Base-by-base conservation (phyloP, 2,888 invertebrate genomes). In the Pinctada fucata region DNA sequence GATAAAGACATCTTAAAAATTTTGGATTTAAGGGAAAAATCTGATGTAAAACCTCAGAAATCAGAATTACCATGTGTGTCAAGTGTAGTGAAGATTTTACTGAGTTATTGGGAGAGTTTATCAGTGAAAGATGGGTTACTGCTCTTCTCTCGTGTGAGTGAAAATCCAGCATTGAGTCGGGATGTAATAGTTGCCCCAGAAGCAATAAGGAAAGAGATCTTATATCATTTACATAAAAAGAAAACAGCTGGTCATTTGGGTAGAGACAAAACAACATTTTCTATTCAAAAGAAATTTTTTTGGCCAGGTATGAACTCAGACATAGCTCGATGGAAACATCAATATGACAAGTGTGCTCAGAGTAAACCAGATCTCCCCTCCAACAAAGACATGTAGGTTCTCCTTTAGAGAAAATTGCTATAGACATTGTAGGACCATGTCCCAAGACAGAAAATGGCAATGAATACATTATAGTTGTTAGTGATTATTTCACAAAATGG, bases 81-180 rank as follows among this genome's bases (percentile, higher is more conserved):
- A 8, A 45, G 58, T 71, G 63, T 47, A 47, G 48, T 63, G 8
- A 45, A 51, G n/a, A n/a, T 13, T 8, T 16, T 72, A 3, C 64
- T 63, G 72, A 72, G 64, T 72, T 3, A 13, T 47, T 72, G 72
- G 64, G 72, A 72, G 64, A 4, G n/a, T 3, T 47, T 72, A 72
- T 63, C 47, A 64, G 31, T 72, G 51, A 16, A 64, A 47, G 31
- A 72, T 48, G 48, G 31, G 31, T 31, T 31, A 31, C 31, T 31
- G 31, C 31, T 31, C 31, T 31, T 31, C 31, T 31, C 31, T 31
- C 31, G 31, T 31, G 31, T 31, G 31, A 31, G 31, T 31, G 31
- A 31, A 31, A 31, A 31, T 31, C 31, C 31, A 31, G 31, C 31
- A 31, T 31, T 31, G 31, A 31, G 31, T 31, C 31, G 31, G 31